phyloP scores from a whole-genome alignment of 1,140 invertebrate genomes.

The Campoletis sonorensis region DNA sequence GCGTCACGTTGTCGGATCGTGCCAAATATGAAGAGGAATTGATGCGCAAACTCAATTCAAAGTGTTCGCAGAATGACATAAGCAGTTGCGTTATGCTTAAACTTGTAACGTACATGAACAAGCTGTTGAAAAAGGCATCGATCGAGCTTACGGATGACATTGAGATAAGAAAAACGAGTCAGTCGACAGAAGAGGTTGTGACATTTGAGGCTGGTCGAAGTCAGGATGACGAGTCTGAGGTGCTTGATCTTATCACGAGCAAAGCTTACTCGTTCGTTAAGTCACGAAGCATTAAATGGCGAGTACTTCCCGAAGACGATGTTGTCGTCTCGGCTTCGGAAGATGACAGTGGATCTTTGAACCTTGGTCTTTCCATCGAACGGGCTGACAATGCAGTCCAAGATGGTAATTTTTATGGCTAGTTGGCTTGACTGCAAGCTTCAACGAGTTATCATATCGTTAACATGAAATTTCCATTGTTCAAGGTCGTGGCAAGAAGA shows the following conservation, averaged over 20 bases:
- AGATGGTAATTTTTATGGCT: slow-evolving; percentile 66
- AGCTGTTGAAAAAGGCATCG: slow-evolving; percentile 86
- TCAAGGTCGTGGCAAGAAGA: slow-evolving; percentile 82
- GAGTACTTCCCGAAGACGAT: slow-evolving; percentile 84
- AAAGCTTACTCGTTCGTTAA: slow-evolving; percentile 86
- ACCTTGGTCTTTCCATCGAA: slow-evolving; percentile 84
- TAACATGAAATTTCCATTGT: slow-evolving; percentile 28
- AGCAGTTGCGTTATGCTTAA: slow-evolving; percentile 88
- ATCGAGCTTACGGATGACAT: slow-evolving; percentile 86
- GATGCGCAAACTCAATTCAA: slow-evolving; percentile 83
- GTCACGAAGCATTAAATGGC: slow-evolving; percentile 79
- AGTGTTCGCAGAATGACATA: slow-evolving; percentile 85
- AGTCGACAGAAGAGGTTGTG: slow-evolving; percentile 69
- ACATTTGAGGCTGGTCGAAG: slow-evolving; percentile 70
- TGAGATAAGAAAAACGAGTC: slow-evolving; percentile 85
- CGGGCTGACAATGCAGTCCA: slow-evolving; percentile 75
- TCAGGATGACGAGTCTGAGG: slow-evolving; percentile 82
- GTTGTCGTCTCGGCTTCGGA: slow-evolving; percentile 83
- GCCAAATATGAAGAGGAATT: slow-evolving; percentile 81
- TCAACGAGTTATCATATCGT: not conserved
- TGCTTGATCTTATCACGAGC: slow-evolving; percentile 82
- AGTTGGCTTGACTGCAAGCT: not conserved
- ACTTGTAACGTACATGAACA: slow-evolving; percentile 87
- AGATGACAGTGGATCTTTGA: slow-evolving; percentile 83
- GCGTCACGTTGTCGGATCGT: slow-evolving; percentile 69